Evolutionary conservation across 1,140 invertebrate genomes (phyloP).

Genomic region (Campoletis sonorensis): DNA sequence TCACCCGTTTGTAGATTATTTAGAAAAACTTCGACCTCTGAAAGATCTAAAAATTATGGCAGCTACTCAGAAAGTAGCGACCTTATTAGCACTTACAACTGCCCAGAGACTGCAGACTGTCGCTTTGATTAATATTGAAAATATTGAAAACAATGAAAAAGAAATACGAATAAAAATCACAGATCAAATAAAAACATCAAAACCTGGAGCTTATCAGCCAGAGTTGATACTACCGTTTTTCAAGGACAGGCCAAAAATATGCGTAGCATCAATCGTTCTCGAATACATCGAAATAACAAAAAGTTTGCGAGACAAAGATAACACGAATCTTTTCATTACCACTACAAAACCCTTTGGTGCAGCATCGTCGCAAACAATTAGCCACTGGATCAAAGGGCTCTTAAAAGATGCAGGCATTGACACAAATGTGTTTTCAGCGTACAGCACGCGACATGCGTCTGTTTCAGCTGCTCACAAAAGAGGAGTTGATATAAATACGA

Average conservation of each 20-base stretch:
- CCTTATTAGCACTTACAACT: conserved; percentile 20
- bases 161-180: conserved; percentile 15
- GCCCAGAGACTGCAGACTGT: conserved; percentile 8
- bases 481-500: too few species aligned
- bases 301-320: too few species aligned
- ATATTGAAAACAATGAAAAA: neutral
- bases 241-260: neutral
- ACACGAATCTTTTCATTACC: too few species aligned
- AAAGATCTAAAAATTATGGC: neutral
- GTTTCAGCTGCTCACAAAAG: too few species aligned
- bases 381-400: too few species aligned
- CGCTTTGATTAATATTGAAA: neutral
- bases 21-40: conserved; percentile 3
- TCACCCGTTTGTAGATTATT: conserved; percentile 6
- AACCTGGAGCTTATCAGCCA: neutral
- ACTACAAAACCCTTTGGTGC: too few species aligned
- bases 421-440: too few species aligned
- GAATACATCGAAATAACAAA: too few species aligned
- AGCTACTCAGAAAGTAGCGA: neutral
- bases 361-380: too few species aligned
- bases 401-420: too few species aligned
- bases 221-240: conserved; percentile 11
- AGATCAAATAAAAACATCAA: conserved; percentile 19
- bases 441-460: too few species aligned
- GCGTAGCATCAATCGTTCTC: too few species aligned